phyloP scores from a whole-genome alignment of 2,888 invertebrate species.

The Agrilus biguttatus region DNA sequence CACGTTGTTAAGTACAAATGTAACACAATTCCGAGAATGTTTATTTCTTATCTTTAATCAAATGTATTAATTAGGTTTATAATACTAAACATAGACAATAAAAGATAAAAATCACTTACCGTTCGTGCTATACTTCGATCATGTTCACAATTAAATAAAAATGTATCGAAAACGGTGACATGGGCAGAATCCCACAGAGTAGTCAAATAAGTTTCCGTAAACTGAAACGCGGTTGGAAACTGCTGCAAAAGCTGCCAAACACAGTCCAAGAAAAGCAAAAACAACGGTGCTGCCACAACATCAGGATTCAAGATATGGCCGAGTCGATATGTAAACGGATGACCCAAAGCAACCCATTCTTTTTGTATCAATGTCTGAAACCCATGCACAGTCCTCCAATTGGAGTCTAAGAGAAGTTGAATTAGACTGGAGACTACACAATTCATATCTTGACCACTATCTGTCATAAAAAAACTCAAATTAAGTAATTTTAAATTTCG shows the following conservation, averaged over 20 bases:
- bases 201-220: conserved; percentile 83
- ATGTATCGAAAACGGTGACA: conserved; percentile 82
- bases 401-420: conserved; percentile 75
- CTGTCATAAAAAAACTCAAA: conserved; percentile 32
- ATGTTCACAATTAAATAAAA: conserved; percentile 76
- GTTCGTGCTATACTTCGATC: conserved; percentile 55
- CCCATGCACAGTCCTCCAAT: conserved; percentile 68
- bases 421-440: conserved; percentile 76
- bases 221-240: conserved; percentile 80
- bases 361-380: conserved; percentile 87
- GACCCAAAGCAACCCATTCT: conserved; percentile 89
- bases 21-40: too few relatives aligned
- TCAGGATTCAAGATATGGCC: conserved; percentile 51
- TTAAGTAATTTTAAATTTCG: not conserved
- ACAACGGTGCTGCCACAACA: conserved; percentile 65
- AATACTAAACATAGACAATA: not conserved
- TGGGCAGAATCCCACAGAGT: conserved; percentile 84
- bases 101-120: conserved; percentile 28
- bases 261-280: conserved; percentile 85
- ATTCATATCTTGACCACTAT: conserved; percentile 76
- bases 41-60: too few relatives aligned
- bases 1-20: too few relatives aligned
- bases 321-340: conserved; percentile 50
- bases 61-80: too few relatives aligned
- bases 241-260: conserved; percentile 84